Evolutionary conservation across 2,797 vertebrate species (phyloP).

Genomic region (Trematomus bernacchii): DNA sequence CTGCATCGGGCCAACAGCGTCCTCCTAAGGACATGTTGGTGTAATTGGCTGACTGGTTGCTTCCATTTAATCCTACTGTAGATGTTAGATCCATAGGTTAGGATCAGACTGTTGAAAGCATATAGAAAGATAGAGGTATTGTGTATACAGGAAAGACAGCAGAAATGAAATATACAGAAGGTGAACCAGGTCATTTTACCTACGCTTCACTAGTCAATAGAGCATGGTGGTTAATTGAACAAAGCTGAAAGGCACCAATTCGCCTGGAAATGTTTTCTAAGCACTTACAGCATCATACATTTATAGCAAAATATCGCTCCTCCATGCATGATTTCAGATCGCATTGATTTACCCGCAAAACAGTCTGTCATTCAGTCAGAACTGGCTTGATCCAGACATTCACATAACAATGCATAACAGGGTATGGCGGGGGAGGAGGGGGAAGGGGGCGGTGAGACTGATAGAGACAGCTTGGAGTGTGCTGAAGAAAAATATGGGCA

Average conservation of each 20-base stretch:
- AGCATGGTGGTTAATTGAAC: conserved; percentile 42
- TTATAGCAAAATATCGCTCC: conserved; percentile 46
- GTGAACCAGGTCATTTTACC: conserved; percentile 34
- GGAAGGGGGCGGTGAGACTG: not conserved
- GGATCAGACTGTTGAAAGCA: conserved; percentile 43
- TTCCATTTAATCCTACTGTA: conserved; percentile 39
- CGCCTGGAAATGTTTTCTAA: conserved; percentile 56
- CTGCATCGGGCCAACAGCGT: conserved; percentile 51
- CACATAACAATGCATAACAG: conserved; percentile 55
- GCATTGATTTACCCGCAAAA: conserved; percentile 49
- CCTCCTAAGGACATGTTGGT: conserved; percentile 39
- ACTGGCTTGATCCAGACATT: conserved; percentile 50
- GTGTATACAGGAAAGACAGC: conserved; percentile 32
- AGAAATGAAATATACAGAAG: conserved; percentile 1
- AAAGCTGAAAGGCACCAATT: conserved; percentile 51
- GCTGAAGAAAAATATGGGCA: conserved; percentile 65
- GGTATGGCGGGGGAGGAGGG: not conserved
- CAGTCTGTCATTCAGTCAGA: conserved; percentile 59
- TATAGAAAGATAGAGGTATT: conserved; percentile 3
- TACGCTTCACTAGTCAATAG: conserved; percentile 37
- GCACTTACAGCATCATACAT: conserved; percentile 44
- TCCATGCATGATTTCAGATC: conserved; percentile 59
- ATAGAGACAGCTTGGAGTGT: conserved; percentile 55
- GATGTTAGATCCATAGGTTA: conserved; percentile 53
- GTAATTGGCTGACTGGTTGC: conserved; percentile 69